Evolutionary conservation across 2,797 vertebrate species (phyloP).

Genomic region (Chloroceryle amazona): DNA sequence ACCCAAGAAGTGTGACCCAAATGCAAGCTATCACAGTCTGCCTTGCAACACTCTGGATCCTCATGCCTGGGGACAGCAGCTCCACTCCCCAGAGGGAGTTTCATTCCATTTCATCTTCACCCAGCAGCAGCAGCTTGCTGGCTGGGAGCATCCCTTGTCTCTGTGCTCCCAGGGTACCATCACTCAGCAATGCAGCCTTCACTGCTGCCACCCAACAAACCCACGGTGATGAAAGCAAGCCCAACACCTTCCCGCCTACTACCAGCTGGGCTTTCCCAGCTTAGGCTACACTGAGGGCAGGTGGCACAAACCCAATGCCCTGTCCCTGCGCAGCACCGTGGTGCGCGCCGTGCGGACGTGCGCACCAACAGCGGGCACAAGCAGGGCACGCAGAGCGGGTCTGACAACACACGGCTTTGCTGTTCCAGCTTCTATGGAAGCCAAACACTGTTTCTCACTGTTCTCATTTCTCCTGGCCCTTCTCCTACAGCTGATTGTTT

Average conservation of each 20-base stretch:
- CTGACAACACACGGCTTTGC: fast-evolving
- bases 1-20: background rate
- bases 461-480: background rate
- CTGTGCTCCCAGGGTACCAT: fast-evolving
- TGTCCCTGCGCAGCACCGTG: fast-evolving
- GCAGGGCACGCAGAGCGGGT: background rate
- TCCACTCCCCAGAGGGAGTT: background rate
- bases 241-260: background rate
- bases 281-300: fast-evolving
- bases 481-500: background rate
- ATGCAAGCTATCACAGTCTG: fast-evolving
- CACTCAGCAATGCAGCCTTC: background rate
- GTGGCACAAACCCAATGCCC: background rate
- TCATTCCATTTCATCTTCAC: background rate
- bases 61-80: background rate
- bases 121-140: no score
- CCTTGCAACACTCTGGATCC: fast-evolving
- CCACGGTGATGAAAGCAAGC: background rate
- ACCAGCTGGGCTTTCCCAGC: background rate
- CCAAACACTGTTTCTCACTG: background rate
- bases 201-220: background rate
- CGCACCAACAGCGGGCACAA: background rate
- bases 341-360: fast-evolving
- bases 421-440: background rate
- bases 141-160: background rate